A percentile compares a stretch with the other conserved stretches of the same genome.
Conservation (phyloP, 2,113 vertebrate genomes). For the Pollachius pollachius region DNA sequence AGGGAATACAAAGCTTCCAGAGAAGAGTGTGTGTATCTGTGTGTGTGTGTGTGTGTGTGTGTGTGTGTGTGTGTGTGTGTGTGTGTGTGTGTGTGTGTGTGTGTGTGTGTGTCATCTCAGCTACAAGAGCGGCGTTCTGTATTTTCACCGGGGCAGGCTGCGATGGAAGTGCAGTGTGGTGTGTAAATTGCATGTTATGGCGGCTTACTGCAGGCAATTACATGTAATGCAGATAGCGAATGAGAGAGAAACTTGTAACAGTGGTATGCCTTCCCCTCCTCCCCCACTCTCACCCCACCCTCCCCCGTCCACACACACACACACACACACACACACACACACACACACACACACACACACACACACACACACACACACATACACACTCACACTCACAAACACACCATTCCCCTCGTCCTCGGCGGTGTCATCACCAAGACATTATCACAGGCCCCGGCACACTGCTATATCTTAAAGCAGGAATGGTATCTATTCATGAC, state of each 20-base stretch:
- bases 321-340: too few species aligned
- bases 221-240: slow-evolving; percentile 54
- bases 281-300: too few species aligned
- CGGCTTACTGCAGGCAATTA: slow-evolving; percentile 64
- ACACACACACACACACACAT: too few species aligned
- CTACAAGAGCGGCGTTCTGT: slow-evolving; percentile 30
- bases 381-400: not conserved
- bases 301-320: not conserved
- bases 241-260: slow-evolving; percentile 47
- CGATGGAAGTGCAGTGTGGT: slow-evolving; percentile 12
- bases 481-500: slow-evolving; percentile 38
- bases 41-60: slow-evolving; percentile 6
- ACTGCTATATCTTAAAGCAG: slow-evolving; percentile 25
- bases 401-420: slow-evolving; percentile 22
- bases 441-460: slow-evolving; percentile 30
- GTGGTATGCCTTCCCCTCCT: slow-evolving; percentile 32
- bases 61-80: slow-evolving; percentile 43
- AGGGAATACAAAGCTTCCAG: slow-evolving; percentile 67
- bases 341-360: slow-evolving; percentile 22
- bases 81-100: too few species aligned
- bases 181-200: slow-evolving; percentile 11
- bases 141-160: slow-evolving; percentile 40
- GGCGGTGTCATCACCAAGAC: slow-evolving; percentile 34
- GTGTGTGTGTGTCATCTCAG: too few species aligned
- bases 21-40: slow-evolving; percentile 34